Evolutionary conservation across 1,140 invertebrate species (phyloP).

Genomic region (Leptopilina clavipes): DNA sequence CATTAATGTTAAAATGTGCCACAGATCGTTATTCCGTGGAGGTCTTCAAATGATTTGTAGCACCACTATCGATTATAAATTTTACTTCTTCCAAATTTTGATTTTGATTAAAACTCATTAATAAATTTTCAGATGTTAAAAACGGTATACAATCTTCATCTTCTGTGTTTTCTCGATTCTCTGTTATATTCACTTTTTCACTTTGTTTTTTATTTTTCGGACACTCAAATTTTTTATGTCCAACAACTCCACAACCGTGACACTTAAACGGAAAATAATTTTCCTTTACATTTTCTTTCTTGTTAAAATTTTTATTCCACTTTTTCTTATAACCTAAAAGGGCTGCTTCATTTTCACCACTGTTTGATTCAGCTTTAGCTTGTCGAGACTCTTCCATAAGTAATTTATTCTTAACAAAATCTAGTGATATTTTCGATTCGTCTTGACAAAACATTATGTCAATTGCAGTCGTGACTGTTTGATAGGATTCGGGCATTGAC

Average conservation of each 20-base stretch:
- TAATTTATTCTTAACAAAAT: neutral
- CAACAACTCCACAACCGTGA: neutral
- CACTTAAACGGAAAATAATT: neutral
- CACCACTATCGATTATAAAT: neutral
- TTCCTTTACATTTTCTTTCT: neutral
- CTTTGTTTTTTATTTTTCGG: neutral
- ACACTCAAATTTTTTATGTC: neutral
- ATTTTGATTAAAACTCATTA: neutral
- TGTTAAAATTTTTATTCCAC: neutral
- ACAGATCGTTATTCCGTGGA: too few species aligned
- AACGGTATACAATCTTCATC: neutral
- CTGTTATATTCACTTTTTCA: neutral
- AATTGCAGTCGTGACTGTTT: constrained; percentile 3
- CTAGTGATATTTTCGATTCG: neutral
- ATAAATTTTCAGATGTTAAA: neutral
- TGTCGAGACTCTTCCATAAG: neutral
- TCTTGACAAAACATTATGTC: constrained; percentile 11
- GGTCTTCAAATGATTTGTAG: constrained; percentile 13
- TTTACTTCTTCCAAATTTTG: neutral
- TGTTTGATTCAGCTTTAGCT: neutral
- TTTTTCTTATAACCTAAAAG: neutral
- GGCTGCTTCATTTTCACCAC: neutral
- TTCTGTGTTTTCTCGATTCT: neutral
- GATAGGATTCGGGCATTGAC: neutral
- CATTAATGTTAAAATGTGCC: too few species aligned